A percentile compares a stretch with the other conserved stretches of the same genome.
phyloP scores from a whole-genome alignment of 2,113 vertebrate genomes.

The Scophthalmus maximus region DNA sequence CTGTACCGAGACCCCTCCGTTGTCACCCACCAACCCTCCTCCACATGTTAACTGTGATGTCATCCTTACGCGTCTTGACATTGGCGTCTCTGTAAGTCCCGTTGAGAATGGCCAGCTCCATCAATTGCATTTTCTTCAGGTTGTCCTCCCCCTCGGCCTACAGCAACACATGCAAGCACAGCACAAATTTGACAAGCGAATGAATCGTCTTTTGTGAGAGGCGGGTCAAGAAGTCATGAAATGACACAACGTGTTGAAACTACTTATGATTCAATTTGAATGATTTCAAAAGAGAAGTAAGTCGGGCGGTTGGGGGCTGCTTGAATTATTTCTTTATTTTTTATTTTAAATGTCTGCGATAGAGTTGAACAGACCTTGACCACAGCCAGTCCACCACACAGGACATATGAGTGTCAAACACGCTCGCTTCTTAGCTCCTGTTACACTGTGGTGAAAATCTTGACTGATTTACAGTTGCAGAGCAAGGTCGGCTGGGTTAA shows the following conservation, averaged over 20 bases:
- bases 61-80: constrained; percentile 97
- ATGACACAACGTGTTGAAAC: neutral
- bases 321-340: too few relatives aligned
- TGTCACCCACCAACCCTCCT: constrained; percentile 64
- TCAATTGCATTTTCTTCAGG: constrained; percentile 99
- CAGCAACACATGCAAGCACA: constrained; percentile 38
- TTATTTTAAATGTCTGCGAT: neutral
- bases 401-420: constrained; percentile 44
- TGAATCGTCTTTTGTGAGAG: constrained; percentile 32
- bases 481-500: constrained; percentile 58
- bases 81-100: constrained; percentile 99
- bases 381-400: neutral
- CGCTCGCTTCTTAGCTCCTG: constrained; percentile 55
- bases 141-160: constrained; percentile 99
- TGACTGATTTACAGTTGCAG: constrained; percentile 73
- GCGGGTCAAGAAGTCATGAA: constrained; percentile 28
- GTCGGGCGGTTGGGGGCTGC: neutral
- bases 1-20: constrained; percentile 65
- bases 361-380: constrained; percentile 19
- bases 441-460: constrained; percentile 72
- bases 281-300: neutral
- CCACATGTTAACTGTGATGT: constrained; percentile 63
- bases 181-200: constrained; percentile 6
- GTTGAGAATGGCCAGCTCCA: constrained; percentile 99
- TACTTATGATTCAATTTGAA: neutral